These are phyloP conservation scores for Cheilosia scutellata DNA, from an alignment of 2,888 invertebrate genomes.

Conservation along the genomic window DNA sequence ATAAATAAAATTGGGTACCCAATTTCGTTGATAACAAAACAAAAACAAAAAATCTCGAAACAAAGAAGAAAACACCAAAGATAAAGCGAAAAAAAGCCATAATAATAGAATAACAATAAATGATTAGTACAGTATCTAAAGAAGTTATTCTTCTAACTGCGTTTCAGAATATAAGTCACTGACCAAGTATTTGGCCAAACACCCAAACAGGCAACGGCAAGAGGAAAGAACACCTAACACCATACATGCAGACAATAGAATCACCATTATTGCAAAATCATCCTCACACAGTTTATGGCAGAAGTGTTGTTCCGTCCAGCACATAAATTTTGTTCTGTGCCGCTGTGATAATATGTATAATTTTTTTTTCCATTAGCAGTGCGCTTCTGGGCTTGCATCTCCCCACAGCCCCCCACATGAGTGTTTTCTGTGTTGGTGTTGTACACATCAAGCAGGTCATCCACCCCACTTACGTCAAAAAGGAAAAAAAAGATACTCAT, in stretches of 20 bases:
- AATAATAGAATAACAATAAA: slow-evolving; percentile 18
- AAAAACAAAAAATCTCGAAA: slow-evolving; percentile 14
- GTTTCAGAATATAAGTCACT: slow-evolving; percentile 52
- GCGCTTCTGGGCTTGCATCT: slow-evolving; percentile 13
- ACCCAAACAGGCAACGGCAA: too few relatives aligned
- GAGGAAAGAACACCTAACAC: too few relatives aligned
- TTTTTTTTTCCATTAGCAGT: slow-evolving; percentile 20
- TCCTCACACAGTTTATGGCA: slow-evolving; percentile 19
- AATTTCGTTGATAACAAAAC: slow-evolving; percentile 52
- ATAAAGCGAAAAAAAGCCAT: slow-evolving; percentile 14
- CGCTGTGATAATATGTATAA: neutral
- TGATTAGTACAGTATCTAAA: neutral
- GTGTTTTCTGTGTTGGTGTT: slow-evolving; percentile 55
- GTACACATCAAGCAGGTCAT: slow-evolving; percentile 73
- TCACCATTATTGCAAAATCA: slow-evolving; percentile 60
- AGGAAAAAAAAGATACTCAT: slow-evolving; percentile 36
- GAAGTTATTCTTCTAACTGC: slow-evolving; percentile 44
- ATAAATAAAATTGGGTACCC: slow-evolving; percentile 47
- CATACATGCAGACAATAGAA: slow-evolving; percentile 50
- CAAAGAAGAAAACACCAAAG: slow-evolving; percentile 34
- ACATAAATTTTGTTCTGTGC: neutral
- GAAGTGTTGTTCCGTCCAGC: neutral
- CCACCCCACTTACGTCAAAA: slow-evolving; percentile 75
- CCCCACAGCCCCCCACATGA: slow-evolving; percentile 16
- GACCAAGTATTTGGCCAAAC: slow-evolving; percentile 32